Percentiles rank a stretch among this genome's conserved stretches.
phyloP scores from a whole-genome alignment of 2,797 vertebrate genomes.

The Mormyrops attenuatus region DNA sequence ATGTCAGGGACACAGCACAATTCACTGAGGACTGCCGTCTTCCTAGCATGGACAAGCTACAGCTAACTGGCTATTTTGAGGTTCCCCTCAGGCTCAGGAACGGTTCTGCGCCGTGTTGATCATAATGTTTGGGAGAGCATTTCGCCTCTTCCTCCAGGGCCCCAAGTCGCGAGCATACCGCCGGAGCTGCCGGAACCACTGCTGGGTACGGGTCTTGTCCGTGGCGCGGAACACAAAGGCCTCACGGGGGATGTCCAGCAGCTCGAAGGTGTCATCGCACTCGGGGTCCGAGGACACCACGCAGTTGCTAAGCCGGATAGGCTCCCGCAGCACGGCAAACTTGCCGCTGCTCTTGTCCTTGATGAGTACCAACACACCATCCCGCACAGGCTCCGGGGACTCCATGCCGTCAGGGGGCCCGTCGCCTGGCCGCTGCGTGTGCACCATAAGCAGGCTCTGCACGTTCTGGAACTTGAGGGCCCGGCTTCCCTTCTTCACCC shows the following conservation, averaged over 20 bases:
- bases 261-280: conserved; percentile 82
- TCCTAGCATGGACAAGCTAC: background rate
- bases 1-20: background rate
- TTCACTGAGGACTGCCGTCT: background rate
- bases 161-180: conserved; percentile 76
- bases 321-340: conserved; percentile 79
- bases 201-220: conserved; percentile 78
- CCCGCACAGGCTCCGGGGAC: conserved; percentile 65
- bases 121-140: conserved; percentile 90
- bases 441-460: conserved; percentile 82
- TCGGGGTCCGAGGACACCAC: conserved; percentile 80
- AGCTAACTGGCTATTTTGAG: background rate
- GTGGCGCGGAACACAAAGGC: conserved; percentile 81
- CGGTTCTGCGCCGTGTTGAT: conserved; percentile 76
- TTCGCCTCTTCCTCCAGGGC: conserved; percentile 81
- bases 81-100: conserved; percentile 51
- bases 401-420: conserved; percentile 37
- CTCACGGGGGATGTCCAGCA: conserved; percentile 82
- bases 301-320: conserved; percentile 79
- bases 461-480: conserved; percentile 86
- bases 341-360: conserved; percentile 88
- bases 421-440: conserved; percentile 58
- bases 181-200: conserved; percentile 84
- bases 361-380: conserved; percentile 80
- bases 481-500: conserved; percentile 83